These are phyloP conservation scores for Parus major DNA, from an alignment of 2,113 vertebrate species.

Conservation along the genomic window DNA sequence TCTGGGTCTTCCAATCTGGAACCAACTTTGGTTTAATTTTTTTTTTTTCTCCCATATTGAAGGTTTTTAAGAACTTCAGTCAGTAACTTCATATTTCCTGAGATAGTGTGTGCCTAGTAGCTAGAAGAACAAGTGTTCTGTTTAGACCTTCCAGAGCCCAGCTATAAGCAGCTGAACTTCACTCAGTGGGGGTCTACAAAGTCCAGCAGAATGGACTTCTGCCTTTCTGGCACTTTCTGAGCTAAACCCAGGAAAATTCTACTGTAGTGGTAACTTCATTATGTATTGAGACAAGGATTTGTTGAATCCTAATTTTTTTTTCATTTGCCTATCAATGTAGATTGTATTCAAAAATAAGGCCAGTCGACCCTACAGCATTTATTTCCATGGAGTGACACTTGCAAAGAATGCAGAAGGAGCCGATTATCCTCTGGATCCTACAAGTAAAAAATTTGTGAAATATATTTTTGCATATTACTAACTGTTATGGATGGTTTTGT, in stretches of 20 bases:
- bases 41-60: background rate
- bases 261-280: background rate
- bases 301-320: background rate
- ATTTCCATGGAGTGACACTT: slow-evolving; percentile 92
- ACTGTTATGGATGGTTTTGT: background rate
- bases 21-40: background rate
- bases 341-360: slow-evolving; percentile 95
- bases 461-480: background rate
- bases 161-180: background rate
- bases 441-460: slow-evolving; percentile 50
- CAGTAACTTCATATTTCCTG: background rate
- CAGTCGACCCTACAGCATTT: slow-evolving; percentile 92
- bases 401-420: slow-evolving; percentile 84
- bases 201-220: background rate
- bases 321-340: slow-evolving; percentile 66
- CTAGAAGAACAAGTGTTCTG: background rate
- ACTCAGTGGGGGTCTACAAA: background rate
- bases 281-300: background rate
- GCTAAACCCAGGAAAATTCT: background rate
- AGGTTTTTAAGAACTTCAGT: background rate
- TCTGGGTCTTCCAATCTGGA: background rate
- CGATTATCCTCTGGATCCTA: slow-evolving; percentile 81
- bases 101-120: background rate
- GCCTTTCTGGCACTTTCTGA: background rate
- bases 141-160: background rate